These are phyloP conservation scores for Amorpha juglandis DNA, from an alignment of 2,888 invertebrate species.

Conservation along the genomic window DNA sequence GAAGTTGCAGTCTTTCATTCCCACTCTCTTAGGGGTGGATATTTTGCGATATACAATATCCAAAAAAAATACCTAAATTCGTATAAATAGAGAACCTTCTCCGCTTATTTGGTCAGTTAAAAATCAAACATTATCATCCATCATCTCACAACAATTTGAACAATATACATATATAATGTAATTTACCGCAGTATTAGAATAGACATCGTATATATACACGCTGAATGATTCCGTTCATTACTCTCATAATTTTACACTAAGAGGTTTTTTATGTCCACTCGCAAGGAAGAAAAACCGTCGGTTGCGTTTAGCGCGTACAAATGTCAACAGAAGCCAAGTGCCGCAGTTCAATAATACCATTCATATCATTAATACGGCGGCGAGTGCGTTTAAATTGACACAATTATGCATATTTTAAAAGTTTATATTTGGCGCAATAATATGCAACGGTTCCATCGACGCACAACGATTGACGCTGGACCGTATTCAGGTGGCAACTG, in stretches of 20 bases:
- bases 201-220: neutral
- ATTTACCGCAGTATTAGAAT: slow-evolving; percentile 6
- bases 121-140: too few relatives aligned
- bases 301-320: slow-evolving; percentile 23
- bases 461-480: slow-evolving; percentile 6
- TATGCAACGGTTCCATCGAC: slow-evolving; percentile 21
- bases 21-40: too few relatives aligned
- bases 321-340: slow-evolving; percentile 24
- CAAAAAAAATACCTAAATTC: too few relatives aligned
- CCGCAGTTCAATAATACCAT: slow-evolving; percentile 23
- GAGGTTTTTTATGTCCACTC: slow-evolving; percentile 16
- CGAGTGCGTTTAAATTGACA: slow-evolving; percentile 28
- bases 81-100: too few relatives aligned
- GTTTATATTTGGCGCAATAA: slow-evolving; percentile 26
- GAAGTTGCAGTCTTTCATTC: too few relatives aligned
- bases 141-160: too few relatives aligned
- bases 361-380: slow-evolving; percentile 21
- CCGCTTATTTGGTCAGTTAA: too few relatives aligned
- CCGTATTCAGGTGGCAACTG: neutral
- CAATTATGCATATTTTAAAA: slow-evolving; percentile 28
- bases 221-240: slow-evolving; percentile 10
- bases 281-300: slow-evolving; percentile 16
- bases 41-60: too few relatives aligned
- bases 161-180: neutral
- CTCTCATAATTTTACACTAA: slow-evolving; percentile 13